Conservation (phyloP, 1,140 invertebrate genomes). For the Cyclina sinensis region DNA sequence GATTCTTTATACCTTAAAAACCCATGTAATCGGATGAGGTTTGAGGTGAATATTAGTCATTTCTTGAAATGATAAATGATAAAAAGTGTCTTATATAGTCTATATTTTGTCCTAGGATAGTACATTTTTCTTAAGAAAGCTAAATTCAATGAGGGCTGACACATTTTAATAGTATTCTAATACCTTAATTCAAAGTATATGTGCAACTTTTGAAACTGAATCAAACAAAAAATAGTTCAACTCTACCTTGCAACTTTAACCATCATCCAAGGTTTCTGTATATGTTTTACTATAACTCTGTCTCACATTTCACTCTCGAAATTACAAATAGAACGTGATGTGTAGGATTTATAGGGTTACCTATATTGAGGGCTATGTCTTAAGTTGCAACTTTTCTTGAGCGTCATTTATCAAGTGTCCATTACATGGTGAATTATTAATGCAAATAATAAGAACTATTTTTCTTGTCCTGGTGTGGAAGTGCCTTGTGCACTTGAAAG, state of each 20-base stretch:
- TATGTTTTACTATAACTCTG: not conserved
- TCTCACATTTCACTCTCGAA: no score
- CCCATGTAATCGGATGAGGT: no score
- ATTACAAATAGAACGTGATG: not conserved
- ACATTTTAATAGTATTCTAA: no score
- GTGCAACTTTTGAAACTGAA: not conserved
- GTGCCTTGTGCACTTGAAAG: conserved; percentile 17
- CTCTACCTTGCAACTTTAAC: not conserved
- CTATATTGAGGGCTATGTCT: not conserved
- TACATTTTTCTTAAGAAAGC: no score
- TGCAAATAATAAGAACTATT: not conserved
- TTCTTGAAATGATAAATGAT: no score
- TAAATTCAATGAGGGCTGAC: no score
- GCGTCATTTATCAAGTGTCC: conserved; percentile 17
- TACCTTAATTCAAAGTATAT: no score
- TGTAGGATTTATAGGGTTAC: not conserved
- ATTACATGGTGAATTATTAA: conserved; percentile 19
- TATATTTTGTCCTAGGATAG: no score
- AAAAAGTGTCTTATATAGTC: no score
- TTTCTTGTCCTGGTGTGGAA: not conserved
- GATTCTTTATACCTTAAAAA: no score
- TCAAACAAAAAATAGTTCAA: not conserved
- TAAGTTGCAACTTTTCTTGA: not conserved
- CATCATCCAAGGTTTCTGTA: not conserved
- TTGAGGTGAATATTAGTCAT: no score